Conservation (phyloP, 1,140 invertebrate species). For the Panagrolaimus sp. region DNA sequence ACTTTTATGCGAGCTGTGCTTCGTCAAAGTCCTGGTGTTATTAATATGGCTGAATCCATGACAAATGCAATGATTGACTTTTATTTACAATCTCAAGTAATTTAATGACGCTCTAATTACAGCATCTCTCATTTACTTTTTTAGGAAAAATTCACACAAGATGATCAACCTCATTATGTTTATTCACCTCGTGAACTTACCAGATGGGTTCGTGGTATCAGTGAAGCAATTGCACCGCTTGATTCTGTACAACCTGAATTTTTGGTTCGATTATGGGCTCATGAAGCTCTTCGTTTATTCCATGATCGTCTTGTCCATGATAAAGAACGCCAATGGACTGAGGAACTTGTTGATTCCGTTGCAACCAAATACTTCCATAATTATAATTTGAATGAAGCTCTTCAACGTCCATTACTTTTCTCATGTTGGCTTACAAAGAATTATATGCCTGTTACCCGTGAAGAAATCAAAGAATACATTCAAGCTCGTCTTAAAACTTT, state of each 20-base stretch:
- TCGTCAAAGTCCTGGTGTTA: constrained; percentile 77
- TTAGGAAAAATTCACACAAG: constrained; percentile 89
- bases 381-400: constrained; percentile 69
- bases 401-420: constrained; percentile 86
- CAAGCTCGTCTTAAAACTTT: constrained; percentile 96
- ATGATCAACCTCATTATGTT: constrained; percentile 99
- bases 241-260: constrained; percentile 86
- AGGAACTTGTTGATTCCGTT: constrained; percentile 90
- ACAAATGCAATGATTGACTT: constrained; percentile 99
- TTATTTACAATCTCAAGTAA: constrained; percentile 81
- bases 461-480: constrained; percentile 90
- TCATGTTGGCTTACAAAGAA: constrained; percentile 96
- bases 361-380: constrained; percentile 90
- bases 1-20: constrained; percentile 97
- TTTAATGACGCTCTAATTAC: constrained; percentile 18
- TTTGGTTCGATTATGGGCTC: constrained; percentile 91
- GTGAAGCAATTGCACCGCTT: constrained; percentile 87
- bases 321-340: constrained; percentile 89
- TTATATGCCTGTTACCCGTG: constrained; percentile 89
- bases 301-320: constrained; percentile 87
- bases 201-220: constrained; percentile 95
- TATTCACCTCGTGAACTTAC: constrained; percentile 99
- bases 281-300: constrained; percentile 93
- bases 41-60: constrained; percentile 86
- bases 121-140: neutral